These are phyloP conservation scores for Conomelus anceps DNA, from an alignment of 2,888 invertebrate species.

Conservation along the genomic window DNA sequence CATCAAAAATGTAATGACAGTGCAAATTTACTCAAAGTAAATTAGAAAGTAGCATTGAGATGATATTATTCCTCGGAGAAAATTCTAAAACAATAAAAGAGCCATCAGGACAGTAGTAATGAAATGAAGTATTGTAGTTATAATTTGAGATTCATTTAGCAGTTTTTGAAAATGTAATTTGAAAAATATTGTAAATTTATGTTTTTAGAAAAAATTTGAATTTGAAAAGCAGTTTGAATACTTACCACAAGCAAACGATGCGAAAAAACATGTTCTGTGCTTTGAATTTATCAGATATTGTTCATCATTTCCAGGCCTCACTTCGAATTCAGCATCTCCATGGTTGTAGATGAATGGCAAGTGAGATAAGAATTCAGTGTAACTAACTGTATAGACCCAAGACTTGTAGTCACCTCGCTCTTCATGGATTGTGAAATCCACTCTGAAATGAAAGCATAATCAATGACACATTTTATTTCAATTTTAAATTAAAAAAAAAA, in stretches of 20 bases:
- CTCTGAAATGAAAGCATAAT: conserved; percentile 43
- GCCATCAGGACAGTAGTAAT: no score
- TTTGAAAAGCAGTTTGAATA: conserved; percentile 30
- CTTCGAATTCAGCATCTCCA: conserved; percentile 52
- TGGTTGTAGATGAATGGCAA: conserved; percentile 55
- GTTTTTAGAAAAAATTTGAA: neutral
- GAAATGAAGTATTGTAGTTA: no score
- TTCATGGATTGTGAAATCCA: conserved; percentile 53
- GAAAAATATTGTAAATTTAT: no score
- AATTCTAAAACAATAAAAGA: no score
- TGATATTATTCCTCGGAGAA: no score
- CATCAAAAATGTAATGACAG: no score
- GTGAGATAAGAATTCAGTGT: conserved; percentile 57
- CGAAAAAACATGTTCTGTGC: conserved; percentile 57
- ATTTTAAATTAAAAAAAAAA: no score
- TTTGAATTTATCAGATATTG: conserved; percentile 53
- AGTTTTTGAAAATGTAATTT: no score
- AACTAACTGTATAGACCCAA: conserved; percentile 59
- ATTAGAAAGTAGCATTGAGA: no score
- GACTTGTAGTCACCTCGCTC: conserved; percentile 60
- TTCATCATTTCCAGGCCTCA: conserved; percentile 45
- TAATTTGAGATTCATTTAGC: no score
- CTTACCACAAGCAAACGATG: conserved; percentile 54
- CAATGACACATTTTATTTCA: neutral
- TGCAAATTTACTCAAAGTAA: no score